Evolutionary conservation across 2,888 invertebrate species (phyloP).

Genomic region (Ernsta delagoae): DNA sequence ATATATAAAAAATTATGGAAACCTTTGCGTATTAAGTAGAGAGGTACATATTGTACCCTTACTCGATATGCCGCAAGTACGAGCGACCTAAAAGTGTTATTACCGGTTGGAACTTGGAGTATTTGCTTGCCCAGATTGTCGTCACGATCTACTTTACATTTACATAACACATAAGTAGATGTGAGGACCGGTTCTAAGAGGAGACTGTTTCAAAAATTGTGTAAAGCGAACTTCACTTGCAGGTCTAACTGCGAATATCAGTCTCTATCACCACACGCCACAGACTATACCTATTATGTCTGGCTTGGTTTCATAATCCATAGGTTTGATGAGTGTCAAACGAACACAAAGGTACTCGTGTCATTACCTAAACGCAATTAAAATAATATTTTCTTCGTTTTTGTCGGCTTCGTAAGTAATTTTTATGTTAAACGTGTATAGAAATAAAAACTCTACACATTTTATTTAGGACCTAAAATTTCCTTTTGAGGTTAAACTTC

Average conservation of each 20-base stretch:
- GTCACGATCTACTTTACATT: conserved; percentile 31
- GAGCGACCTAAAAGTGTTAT: conserved; percentile 23
- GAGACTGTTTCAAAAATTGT: not conserved
- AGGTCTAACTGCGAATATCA: not conserved
- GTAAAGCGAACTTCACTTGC: not conserved
- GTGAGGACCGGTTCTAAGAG: conserved; percentile 12
- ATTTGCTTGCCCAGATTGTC: conserved; percentile 20
- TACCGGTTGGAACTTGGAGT: conserved; percentile 25
- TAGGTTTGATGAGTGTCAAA: no score
- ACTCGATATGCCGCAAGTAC: conserved; percentile 19
- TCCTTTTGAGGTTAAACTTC: not conserved
- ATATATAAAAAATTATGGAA: no score
- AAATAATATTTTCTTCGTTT: no score
- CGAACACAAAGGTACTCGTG: no score
- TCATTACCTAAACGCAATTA: no score
- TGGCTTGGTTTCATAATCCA: no score
- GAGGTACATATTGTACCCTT: not conserved
- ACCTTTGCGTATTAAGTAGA: no score
- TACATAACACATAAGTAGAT: conserved; percentile 30
- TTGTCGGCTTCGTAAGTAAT: no score
- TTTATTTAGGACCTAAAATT: not conserved
- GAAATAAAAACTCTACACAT: no score
- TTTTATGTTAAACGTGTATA: no score
- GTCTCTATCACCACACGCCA: no score
- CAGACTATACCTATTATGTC: no score